These are phyloP conservation scores for Philereme vetulata DNA, from an alignment of 2,888 invertebrate genomes.

Conservation along the genomic window DNA sequence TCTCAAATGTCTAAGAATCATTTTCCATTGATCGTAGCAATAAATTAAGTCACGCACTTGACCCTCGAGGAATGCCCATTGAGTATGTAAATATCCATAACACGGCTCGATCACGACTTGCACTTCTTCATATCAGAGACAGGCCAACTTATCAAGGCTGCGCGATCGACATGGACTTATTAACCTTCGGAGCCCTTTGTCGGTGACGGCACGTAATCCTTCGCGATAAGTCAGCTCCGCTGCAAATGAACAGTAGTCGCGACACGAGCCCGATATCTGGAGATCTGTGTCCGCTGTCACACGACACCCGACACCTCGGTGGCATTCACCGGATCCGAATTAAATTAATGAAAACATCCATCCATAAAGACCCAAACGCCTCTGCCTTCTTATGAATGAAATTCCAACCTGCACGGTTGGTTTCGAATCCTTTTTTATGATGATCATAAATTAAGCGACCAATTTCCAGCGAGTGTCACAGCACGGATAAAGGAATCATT, in stretches of 20 bases:
- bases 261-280: conserved; percentile 64
- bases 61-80: conserved; percentile 68
- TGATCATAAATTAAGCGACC: conserved; percentile 80
- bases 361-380: conserved; percentile 83
- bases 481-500: conserved; percentile 82
- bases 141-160: conserved; percentile 39
- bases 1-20: conserved; percentile 70
- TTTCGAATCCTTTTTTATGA: conserved; percentile 82
- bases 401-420: conserved; percentile 74
- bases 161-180: conserved; percentile 30
- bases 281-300: conserved; percentile 60
- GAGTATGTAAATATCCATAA: conserved; percentile 65
- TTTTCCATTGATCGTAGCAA: conserved; percentile 69
- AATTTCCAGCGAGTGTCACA: conserved; percentile 83
- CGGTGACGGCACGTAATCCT: conserved; percentile 42
- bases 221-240: conserved; percentile 24
- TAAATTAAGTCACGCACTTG: conserved; percentile 74
- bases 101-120: conserved; percentile 60
- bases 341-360: conserved; percentile 84
- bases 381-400: conserved; percentile 84
- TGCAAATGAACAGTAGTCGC: conserved; percentile 64
- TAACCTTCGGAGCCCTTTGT: conserved; percentile 28
- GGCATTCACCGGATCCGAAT: conserved; percentile 69
- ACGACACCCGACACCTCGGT: conserved; percentile 73
- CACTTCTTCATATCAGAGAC: conserved; percentile 52